Percentiles rank a stretch among this genome's conserved stretches.
phyloP scores from a whole-genome alignment of 2,888 invertebrate species.

The Resseliella maxima region DNA sequence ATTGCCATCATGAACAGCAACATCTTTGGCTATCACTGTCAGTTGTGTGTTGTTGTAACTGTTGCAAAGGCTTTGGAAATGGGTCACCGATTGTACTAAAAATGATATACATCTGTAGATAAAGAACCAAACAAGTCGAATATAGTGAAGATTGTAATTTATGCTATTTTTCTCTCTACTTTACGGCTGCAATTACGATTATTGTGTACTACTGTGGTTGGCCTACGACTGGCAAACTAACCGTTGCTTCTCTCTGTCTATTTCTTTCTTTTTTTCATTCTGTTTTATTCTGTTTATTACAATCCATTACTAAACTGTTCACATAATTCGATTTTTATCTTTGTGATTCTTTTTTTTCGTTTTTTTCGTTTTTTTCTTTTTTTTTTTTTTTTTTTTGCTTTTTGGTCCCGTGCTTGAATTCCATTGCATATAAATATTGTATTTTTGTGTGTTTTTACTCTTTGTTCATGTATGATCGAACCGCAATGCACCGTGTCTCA shows the following conservation, averaged over 20 bases:
- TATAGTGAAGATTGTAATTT: slow-evolving; percentile 20
- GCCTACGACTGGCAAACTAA: neutral
- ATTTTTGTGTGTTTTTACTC: neutral
- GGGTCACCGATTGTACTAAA: slow-evolving; percentile 47
- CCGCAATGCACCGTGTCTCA: neutral
- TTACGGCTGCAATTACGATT: slow-evolving; percentile 51
- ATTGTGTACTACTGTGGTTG: slow-evolving; percentile 34
- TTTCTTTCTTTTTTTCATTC: neutral
- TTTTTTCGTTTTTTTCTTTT: neutral
- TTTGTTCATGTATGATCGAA: slow-evolving; percentile 1
- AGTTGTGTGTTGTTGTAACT: neutral
- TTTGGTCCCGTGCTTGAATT: slow-evolving; percentile 43
- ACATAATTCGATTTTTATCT: slow-evolving; percentile 51
- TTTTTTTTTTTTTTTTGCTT: neutral
- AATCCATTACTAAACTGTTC: slow-evolving; percentile 51
- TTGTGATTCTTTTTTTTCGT: neutral
- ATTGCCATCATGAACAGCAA: no score
- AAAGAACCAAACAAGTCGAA: slow-evolving; percentile 5
- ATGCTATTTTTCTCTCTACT: slow-evolving; percentile 44
- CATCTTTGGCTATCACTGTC: neutral
- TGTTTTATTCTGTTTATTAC: neutral
- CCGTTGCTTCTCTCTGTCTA: neutral
- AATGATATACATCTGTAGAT: slow-evolving; percentile 42
- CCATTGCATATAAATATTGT: slow-evolving; percentile 2
- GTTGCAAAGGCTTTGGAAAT: neutral